These are phyloP conservation scores for Phalacrocorax pelagicus DNA, from an alignment of 2,113 vertebrate species.

Conservation along the genomic window DNA sequence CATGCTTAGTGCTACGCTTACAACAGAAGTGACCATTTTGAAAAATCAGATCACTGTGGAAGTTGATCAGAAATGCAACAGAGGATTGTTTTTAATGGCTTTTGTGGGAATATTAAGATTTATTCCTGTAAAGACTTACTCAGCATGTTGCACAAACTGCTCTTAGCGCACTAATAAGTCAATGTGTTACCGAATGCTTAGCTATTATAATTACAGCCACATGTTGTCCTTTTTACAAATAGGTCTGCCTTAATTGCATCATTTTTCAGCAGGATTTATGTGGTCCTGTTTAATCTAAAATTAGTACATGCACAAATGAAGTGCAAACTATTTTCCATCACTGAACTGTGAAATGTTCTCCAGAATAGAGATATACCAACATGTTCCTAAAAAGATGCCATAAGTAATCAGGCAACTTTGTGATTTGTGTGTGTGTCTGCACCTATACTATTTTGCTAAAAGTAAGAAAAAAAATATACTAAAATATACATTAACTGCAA, in stretches of 20 bases:
- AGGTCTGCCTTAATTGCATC: slow-evolving; percentile 74
- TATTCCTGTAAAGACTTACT: slow-evolving; percentile 74
- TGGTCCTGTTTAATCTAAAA: slow-evolving; percentile 74
- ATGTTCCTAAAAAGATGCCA: slow-evolving; percentile 19
- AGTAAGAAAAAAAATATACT: neutral
- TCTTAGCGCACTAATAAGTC: slow-evolving; percentile 75
- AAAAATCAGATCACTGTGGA: neutral
- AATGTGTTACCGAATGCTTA: slow-evolving; percentile 69
- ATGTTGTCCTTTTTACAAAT: slow-evolving; percentile 77
- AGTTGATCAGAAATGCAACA: slow-evolving; percentile 31
- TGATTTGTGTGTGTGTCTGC: slow-evolving; percentile 3
- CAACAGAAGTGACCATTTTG: neutral
- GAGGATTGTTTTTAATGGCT: slow-evolving; percentile 13
- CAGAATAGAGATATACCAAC: slow-evolving; percentile 42
- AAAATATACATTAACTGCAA: neutral
- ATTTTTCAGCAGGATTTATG: slow-evolving; percentile 78
- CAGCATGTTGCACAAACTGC: slow-evolving; percentile 73
- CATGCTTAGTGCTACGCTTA: neutral
- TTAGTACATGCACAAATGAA: slow-evolving; percentile 74
- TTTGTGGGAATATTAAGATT: slow-evolving; percentile 55
- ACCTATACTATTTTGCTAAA: neutral
- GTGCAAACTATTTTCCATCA: slow-evolving; percentile 70
- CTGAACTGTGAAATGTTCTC: slow-evolving; percentile 61
- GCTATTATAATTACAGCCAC: slow-evolving; percentile 76
- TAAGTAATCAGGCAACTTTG: slow-evolving; percentile 30